Evolutionary conservation across 2,113 vertebrate species (phyloP).

Genomic region (Gadus chalcogrammus): DNA sequence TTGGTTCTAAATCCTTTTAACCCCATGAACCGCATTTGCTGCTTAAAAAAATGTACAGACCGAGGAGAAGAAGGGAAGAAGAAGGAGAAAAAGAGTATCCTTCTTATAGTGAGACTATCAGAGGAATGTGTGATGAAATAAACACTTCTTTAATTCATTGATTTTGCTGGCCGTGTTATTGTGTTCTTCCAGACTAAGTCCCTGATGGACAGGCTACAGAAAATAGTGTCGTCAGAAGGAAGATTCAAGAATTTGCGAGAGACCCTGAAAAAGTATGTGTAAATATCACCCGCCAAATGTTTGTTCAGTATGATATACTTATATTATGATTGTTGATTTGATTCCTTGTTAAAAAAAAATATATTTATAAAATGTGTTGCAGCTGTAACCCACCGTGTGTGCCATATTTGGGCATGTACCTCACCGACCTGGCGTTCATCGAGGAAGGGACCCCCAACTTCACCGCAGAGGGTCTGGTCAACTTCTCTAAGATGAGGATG

Average conservation of each 20-base stretch:
- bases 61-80: too few species aligned
- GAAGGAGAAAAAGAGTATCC: too few species aligned
- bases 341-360: too few species aligned
- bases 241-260: constrained; percentile 91
- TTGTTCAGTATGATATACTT: neutral
- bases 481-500: constrained; percentile 94
- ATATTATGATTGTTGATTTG: neutral
- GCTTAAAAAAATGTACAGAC: too few species aligned
- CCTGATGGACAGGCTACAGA: constrained; percentile 88
- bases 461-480: constrained; percentile 87
- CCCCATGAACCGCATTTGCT: too few species aligned
- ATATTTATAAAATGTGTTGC: neutral
- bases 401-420: constrained; percentile 76
- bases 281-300: too few species aligned
- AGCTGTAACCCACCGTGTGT: constrained; percentile 12
- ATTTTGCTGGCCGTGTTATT: neutral
- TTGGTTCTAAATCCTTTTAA: too few species aligned
- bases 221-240: constrained; percentile 87
- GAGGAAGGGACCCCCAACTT: constrained; percentile 90
- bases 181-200: constrained; percentile 79
- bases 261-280: constrained; percentile 83
- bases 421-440: constrained; percentile 86
- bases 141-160: too few species aligned
- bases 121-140: too few species aligned
- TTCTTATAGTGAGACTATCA: too few species aligned